Conservation (phyloP, 2,113 vertebrate species). For the Spizaetus ornatus region DNA sequence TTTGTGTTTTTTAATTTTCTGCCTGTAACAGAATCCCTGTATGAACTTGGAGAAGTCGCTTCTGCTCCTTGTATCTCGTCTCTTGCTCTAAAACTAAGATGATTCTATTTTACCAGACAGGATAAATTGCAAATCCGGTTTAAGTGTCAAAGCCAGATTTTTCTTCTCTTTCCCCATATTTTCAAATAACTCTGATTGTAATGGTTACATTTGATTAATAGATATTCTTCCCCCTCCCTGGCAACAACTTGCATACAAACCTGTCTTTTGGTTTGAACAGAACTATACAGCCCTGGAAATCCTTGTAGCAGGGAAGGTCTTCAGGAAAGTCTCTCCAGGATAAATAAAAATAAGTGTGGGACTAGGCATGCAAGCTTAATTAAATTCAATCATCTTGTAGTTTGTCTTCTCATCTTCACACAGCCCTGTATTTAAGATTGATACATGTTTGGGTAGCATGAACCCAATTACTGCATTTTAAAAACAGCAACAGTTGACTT, state of each 20-base stretch:
- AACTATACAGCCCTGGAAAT: background rate
- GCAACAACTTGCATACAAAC: background rate
- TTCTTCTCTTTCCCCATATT: background rate
- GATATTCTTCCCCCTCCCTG: background rate
- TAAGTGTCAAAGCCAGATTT: background rate
- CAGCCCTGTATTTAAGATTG: background rate
- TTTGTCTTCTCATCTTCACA: background rate
- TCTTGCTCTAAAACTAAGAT: background rate
- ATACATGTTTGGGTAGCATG: background rate
- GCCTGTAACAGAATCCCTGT: background rate
- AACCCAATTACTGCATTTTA: background rate
- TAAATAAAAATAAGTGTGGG: background rate
- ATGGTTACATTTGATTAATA: background rate
- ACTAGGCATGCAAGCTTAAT: background rate
- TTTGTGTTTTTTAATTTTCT: background rate
- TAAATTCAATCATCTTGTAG: background rate
- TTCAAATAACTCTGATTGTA: background rate
- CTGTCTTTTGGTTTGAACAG: background rate
- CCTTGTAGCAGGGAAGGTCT: background rate
- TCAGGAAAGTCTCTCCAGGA: background rate
- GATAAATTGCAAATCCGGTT: background rate
- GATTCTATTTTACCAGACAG: background rate
- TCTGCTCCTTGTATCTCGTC: background rate
- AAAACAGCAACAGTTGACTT: background rate
- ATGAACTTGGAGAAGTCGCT: background rate